phyloP scores from a whole-genome alignment of 2,797 vertebrate species.

The Numenius phaeopus region DNA sequence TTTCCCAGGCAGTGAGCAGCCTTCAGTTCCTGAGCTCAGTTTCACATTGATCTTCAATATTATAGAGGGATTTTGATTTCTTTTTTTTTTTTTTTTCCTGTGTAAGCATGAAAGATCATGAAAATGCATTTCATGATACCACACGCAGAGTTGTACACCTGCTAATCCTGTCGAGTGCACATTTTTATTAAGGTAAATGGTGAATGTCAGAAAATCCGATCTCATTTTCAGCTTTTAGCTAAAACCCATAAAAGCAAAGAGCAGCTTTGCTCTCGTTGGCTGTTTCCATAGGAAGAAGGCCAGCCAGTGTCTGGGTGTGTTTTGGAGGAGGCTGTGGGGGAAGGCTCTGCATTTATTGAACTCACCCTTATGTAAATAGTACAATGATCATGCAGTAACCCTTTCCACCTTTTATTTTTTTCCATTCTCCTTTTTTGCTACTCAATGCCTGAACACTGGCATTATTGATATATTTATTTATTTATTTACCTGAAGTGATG shows the following conservation, averaged over 20 bases:
- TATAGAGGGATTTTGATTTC: not conserved
- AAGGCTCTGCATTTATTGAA: slow-evolving; percentile 39
- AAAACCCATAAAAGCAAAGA: slow-evolving; percentile 32
- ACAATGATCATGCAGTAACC: not conserved
- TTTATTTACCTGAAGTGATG: slow-evolving; percentile 30
- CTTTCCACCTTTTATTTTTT: slow-evolving; percentile 2
- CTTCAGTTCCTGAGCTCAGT: not conserved
- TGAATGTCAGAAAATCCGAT: slow-evolving; percentile 8
- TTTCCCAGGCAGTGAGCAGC: not conserved
- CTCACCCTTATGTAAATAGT: slow-evolving; percentile 48
- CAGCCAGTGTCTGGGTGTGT: slow-evolving; percentile 56
- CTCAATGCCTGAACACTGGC: not conserved
- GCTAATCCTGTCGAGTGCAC: not conserved
- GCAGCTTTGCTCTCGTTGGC: slow-evolving; percentile 49
- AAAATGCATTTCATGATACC: not conserved
- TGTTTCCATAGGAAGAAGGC: slow-evolving; percentile 57
- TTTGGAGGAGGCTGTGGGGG: slow-evolving; percentile 67
- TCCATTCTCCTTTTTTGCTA: not conserved
- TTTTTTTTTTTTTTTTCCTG: not conserved
- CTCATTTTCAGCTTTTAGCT: slow-evolving; percentile 49
- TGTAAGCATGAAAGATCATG: not conserved
- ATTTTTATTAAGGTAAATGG: not conserved
- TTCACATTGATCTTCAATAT: not conserved
- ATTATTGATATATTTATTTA: not conserved
- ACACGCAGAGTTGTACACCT: not conserved